Evolutionary conservation across 37 sponge, comb jelly and placozoan genomes (phyloP).

Genomic region (Lycopodina hypogea): DNA sequence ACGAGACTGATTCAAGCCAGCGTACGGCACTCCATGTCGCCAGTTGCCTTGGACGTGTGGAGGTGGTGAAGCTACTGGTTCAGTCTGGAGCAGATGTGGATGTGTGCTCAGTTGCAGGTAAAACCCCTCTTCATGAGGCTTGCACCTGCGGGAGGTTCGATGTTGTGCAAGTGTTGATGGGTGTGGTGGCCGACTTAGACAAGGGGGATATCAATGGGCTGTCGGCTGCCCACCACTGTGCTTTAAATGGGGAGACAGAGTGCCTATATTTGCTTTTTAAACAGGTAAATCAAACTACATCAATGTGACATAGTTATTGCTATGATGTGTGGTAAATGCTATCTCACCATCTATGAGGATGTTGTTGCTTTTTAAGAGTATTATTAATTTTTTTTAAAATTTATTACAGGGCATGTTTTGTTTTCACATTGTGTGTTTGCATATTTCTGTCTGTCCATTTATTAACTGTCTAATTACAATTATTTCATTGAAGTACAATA

Average conservation of each 20-base stretch:
- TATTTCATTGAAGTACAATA: too few relatives aligned
- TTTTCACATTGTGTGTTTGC: too few relatives aligned
- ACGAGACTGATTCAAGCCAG: conserved; percentile 8
- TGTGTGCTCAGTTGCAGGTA: conserved; percentile 26
- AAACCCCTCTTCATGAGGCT: conserved; percentile 80
- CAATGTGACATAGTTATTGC: too few relatives aligned
- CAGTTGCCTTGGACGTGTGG: conserved; percentile 48
- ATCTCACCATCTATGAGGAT: too few relatives aligned
- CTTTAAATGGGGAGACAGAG: conserved; percentile 63
- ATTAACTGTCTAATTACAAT: too few relatives aligned
- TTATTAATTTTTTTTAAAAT: neutral
- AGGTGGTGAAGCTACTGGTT: conserved; percentile 44
- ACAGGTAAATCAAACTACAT: conserved; percentile 19
- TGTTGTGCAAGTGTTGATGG: conserved; percentile 38
- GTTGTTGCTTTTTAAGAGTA: too few relatives aligned
- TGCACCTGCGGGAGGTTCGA: conserved; percentile 64
- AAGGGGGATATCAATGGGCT: conserved; percentile 45
- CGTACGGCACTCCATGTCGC: conserved; percentile 66
- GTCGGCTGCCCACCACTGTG: conserved; percentile 70
- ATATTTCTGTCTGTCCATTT: too few relatives aligned
- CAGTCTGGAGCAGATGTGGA: conserved; percentile 41
- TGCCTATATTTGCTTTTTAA: conserved; percentile 54
- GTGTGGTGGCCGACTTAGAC: conserved; percentile 52
- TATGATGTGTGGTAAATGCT: too few relatives aligned
- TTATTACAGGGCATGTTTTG: neutral